Percentiles rank a stretch among this genome's conserved stretches.
phyloP scores from a whole-genome alignment of 2,113 vertebrate species.

The Nesoenas mayeri region DNA sequence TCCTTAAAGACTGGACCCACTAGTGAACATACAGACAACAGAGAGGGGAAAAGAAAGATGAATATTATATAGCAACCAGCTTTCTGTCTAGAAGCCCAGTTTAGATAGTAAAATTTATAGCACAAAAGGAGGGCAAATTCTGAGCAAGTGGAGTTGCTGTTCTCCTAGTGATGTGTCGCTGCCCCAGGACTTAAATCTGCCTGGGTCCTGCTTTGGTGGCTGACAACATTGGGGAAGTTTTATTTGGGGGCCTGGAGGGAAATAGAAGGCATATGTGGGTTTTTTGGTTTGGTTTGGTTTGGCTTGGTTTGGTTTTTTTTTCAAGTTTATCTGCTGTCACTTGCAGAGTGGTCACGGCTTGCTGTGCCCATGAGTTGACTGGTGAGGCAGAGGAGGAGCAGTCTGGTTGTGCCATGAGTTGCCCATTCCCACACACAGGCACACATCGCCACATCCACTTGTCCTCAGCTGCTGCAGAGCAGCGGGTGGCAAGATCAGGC shows the following conservation, averaged over 20 bases:
- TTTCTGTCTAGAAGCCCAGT: neutral
- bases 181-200: neutral
- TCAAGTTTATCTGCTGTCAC: neutral
- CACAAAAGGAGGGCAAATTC: neutral
- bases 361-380: accelerated
- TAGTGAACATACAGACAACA: neutral
- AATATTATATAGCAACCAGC: neutral
- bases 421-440: accelerated
- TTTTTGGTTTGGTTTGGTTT: neutral
- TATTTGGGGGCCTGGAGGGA: neutral
- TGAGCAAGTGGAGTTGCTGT: neutral
- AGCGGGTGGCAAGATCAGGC: neutral
- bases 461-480: neutral
- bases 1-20: neutral
- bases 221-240: neutral
- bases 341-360: neutral
- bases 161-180: neutral
- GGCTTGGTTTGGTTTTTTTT: neutral
- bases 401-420: neutral
- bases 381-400: neutral
- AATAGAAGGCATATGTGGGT: neutral
- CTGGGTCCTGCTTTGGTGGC: neutral
- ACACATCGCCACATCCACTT: accelerated
- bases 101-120: neutral
- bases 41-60: neutral